These are phyloP conservation scores for Tamandua tetradactyla DNA, from an alignment of 2,797 vertebrate genomes.

Conservation along the genomic window DNA sequence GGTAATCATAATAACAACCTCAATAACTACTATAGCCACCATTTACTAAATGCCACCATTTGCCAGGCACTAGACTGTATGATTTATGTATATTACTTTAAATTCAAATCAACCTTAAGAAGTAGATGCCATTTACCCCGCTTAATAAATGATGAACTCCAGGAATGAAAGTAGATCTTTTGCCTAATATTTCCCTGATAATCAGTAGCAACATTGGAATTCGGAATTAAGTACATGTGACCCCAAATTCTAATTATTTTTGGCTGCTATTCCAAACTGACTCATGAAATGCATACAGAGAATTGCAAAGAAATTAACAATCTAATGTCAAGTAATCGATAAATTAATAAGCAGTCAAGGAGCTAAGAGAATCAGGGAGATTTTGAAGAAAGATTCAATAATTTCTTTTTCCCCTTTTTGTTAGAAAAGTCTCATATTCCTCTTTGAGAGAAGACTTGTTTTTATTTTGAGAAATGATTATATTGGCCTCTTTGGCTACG, in stretches of 20 bases:
- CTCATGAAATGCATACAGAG: not conserved
- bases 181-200: conserved; percentile 1
- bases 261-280: not conserved
- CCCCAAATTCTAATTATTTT: not conserved
- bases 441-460: not conserved
- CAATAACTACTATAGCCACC: conserved; percentile 8
- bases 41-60: conserved; percentile 52
- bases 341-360: not conserved
- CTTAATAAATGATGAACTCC: conserved; percentile 31
- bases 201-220: not conserved
- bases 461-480: not conserved
- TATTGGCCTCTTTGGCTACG: not conserved
- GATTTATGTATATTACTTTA: conserved; percentile 36
- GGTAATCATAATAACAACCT: conserved; percentile 46
- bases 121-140: not conserved
- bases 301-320: not conserved
- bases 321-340: not conserved
- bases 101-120: conserved; percentile 26
- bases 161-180: not conserved
- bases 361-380: not conserved
- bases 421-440: not conserved
- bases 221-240: conserved; percentile 12
- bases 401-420: not conserved
- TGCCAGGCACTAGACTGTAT: not conserved
- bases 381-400: not conserved